These are phyloP conservation scores for Pelecanus crispus DNA, from an alignment of 2,113 vertebrate species.

Conservation along the genomic window DNA sequence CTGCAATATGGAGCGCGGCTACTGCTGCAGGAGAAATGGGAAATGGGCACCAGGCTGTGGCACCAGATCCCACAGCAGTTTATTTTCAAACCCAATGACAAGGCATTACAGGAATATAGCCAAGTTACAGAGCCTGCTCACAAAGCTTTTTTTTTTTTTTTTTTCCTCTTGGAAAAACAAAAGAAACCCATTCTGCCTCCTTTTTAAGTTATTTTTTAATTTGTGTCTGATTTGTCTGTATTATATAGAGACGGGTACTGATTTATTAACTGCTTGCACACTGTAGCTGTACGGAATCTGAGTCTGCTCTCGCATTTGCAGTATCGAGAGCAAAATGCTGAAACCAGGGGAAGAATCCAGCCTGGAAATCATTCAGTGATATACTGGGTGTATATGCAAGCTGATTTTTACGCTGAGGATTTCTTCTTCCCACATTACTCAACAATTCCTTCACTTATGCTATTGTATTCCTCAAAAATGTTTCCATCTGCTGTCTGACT, in stretches of 20 bases:
- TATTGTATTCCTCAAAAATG: constrained; percentile 72
- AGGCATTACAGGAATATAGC: background rate
- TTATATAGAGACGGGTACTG: background rate
- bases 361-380: background rate
- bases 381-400: background rate
- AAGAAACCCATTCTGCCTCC: background rate
- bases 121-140: background rate
- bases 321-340: background rate
- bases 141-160: too few relatives aligned
- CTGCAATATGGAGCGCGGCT: background rate
- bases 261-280: background rate
- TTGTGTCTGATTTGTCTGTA: background rate
- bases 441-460: constrained; percentile 52
- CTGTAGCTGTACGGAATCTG: background rate
- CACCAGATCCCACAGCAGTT: constrained; percentile 14
- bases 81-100: constrained; percentile 29
- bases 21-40: background rate
- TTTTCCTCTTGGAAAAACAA: background rate
- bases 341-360: background rate
- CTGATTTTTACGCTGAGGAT: constrained; percentile 35
- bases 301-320: background rate
- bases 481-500: constrained; percentile 83
- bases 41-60: background rate
- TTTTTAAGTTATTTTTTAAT: background rate
- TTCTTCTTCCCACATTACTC: constrained; percentile 59